Evolutionary conservation across 2,888 invertebrate genomes (phyloP).

Genomic region (Nowickia ferox): DNA sequence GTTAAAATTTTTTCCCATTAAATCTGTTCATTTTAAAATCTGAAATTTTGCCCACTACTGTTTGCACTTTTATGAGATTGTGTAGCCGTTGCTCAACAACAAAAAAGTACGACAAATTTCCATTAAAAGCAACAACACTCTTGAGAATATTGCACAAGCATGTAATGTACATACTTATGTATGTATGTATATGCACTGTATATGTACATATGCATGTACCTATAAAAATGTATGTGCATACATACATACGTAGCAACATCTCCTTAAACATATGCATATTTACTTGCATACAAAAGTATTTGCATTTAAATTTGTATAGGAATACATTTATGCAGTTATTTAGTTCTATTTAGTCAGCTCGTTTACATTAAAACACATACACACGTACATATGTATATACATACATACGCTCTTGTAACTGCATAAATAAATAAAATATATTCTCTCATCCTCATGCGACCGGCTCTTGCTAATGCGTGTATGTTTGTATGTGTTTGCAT

Average conservation of each 20-base stretch:
- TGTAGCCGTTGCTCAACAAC: constrained; percentile 38
- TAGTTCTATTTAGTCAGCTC: constrained; percentile 42
- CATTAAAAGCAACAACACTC: constrained; percentile 71
- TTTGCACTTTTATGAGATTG: constrained; percentile 25
- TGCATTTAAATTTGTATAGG: constrained; percentile 13
- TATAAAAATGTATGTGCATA: too few species aligned
- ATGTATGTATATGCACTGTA: background rate
- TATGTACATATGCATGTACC: background rate
- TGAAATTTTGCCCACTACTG: constrained; percentile 13
- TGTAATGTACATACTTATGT: constrained; percentile 47
- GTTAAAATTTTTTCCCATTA: too few species aligned
- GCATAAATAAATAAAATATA: constrained; percentile 47
- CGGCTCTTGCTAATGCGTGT: background rate
- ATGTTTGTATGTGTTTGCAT: constrained; percentile 10
- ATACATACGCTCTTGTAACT: background rate
- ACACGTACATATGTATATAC: background rate
- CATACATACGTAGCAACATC: background rate
- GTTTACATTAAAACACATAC: constrained; percentile 28
- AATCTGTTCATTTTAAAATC: background rate
- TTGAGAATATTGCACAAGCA: constrained; percentile 63
- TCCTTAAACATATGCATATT: background rate
- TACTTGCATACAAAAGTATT: background rate
- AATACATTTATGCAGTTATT: constrained; percentile 31
- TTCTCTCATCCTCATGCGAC: constrained; percentile 4
- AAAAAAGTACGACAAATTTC: constrained; percentile 59